Evolutionary conservation across 2,113 vertebrate genomes (phyloP).

Genomic region (Sebastes fasciatus): DNA sequence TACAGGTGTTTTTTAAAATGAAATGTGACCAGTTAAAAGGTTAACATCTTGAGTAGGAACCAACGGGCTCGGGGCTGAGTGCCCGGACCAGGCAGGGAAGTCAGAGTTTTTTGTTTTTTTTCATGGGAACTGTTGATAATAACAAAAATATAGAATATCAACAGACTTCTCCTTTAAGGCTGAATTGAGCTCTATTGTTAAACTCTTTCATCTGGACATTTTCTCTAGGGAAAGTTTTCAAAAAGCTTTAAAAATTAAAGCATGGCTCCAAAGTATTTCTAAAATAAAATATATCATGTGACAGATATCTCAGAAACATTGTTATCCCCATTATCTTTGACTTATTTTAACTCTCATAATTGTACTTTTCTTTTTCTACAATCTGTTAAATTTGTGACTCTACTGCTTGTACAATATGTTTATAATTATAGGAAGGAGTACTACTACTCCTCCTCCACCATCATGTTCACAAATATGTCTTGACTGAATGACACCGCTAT

Average conservation of each 20-base stretch:
- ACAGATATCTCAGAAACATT: neutral
- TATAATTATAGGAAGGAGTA: neutral
- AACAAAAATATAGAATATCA: neutral
- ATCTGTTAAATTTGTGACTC: neutral
- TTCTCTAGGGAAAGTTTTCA: neutral
- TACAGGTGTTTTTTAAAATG: neutral
- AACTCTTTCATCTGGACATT: neutral
- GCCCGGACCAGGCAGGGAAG: neutral
- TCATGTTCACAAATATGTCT: neutral
- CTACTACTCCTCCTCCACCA: neutral
- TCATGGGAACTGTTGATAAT: neutral
- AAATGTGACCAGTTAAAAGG: neutral
- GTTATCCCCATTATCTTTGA: neutral
- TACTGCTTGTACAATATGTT: neutral
- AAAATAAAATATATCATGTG: neutral
- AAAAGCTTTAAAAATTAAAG: neutral
- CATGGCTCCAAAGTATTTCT: neutral
- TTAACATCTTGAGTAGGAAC: neutral
- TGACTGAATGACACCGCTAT: conserved; percentile 1
- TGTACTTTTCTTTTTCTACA: neutral
- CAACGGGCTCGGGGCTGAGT: neutral
- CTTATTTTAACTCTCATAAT: neutral
- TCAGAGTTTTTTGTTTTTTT: neutral
- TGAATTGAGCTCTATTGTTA: neutral
- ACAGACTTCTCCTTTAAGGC: neutral